phyloP scores from a whole-genome alignment of 2,113 vertebrate genomes.

The Rhinolophus sinicus region DNA sequence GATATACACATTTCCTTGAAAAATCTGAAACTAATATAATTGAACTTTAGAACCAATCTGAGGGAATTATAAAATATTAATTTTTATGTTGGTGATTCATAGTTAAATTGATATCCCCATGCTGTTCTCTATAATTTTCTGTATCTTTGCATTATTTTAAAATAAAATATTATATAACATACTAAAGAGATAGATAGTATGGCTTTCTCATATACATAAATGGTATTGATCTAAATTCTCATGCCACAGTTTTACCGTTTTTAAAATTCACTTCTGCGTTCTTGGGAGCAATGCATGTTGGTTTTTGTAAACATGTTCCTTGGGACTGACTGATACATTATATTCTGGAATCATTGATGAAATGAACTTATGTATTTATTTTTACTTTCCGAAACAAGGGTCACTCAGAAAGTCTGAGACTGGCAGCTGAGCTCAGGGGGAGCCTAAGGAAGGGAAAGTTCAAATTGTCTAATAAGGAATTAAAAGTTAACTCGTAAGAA shows the following conservation, averaged over 20 bases:
- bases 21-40: background rate
- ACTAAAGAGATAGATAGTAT: background rate
- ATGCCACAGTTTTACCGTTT: background rate
- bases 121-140: background rate
- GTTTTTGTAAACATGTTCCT: background rate
- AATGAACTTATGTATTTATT: conserved; percentile 24
- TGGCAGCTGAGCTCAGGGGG: conserved; percentile 33
- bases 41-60: background rate
- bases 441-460: conserved; percentile 71
- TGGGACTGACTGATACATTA: background rate
- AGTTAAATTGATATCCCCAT: background rate
- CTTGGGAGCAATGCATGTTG: background rate
- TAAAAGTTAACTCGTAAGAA: conserved; percentile 74
- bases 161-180: background rate
- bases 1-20: background rate
- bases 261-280: background rate
- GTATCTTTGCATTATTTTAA: background rate
- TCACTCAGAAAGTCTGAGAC: conserved; percentile 64
- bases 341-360: background rate
- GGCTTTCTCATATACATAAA: background rate
- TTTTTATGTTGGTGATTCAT: background rate
- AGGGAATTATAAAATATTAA: conserved; percentile 38
- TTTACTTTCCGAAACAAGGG: background rate
- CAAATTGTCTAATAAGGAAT: conserved; percentile 71
- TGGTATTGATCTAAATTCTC: background rate